Evolutionary conservation across 1,140 invertebrate species (phyloP).

Genomic region (Calosoma granatense): DNA sequence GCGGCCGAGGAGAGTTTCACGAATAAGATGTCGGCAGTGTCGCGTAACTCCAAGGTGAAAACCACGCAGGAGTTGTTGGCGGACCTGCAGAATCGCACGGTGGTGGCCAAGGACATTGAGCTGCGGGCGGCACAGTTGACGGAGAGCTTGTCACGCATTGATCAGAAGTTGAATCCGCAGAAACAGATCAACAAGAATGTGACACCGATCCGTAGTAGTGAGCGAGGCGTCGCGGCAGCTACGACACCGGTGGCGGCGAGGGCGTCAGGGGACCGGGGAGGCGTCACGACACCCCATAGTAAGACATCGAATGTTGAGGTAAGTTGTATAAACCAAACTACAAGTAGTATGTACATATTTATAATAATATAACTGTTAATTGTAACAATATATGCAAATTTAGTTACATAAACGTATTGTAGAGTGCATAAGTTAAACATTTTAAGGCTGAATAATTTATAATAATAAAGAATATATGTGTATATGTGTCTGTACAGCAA

Average conservation of each 20-base stretch:
- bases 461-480: too few relatives aligned
- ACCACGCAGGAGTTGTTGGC: conserved; percentile 75
- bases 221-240: too few relatives aligned
- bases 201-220: not conserved
- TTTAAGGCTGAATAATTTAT: too few relatives aligned
- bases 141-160: conserved; percentile 32
- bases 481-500: too few relatives aligned
- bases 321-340: too few relatives aligned
- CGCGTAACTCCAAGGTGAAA: conserved; percentile 63
- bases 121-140: conserved; percentile 32
- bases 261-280: not conserved
- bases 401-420: too few relatives aligned
- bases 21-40: conserved; percentile 51
- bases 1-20: conserved; percentile 46
- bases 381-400: too few relatives aligned
- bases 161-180: conserved; percentile 18
- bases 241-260: not conserved
- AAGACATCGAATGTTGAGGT: too few relatives aligned
- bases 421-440: too few relatives aligned
- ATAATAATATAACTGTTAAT: too few relatives aligned
- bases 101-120: conserved; percentile 25
- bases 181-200: conserved; percentile 4
- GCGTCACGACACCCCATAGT: too few relatives aligned
- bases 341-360: too few relatives aligned
- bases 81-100: conserved; percentile 53